These are phyloP conservation scores for Hyposoter didymator DNA, from an alignment of 2,888 invertebrate species.

Conservation along the genomic window DNA sequence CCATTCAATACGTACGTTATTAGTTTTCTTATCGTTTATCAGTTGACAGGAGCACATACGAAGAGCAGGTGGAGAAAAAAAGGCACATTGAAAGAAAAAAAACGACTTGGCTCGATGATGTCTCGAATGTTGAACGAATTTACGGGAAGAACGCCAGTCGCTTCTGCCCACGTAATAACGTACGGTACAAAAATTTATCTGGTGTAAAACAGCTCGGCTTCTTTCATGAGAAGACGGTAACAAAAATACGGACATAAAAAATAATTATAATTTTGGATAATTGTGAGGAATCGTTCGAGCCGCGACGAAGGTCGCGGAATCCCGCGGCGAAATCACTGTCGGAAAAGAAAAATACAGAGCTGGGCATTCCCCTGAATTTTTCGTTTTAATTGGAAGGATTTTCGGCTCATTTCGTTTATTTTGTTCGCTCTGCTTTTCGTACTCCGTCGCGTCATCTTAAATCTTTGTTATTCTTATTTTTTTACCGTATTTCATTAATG, in stretches of 20 bases:
- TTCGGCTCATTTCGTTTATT: neutral
- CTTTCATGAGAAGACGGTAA: constrained; percentile 33
- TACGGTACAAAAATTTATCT: constrained; percentile 18
- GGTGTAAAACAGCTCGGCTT: neutral
- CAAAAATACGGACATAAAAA: constrained; percentile 4
- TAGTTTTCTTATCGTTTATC: constrained; percentile 52
- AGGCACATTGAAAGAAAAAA: neutral
- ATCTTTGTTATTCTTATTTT: constrained; percentile 17
- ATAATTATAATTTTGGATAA: constrained; percentile 29
- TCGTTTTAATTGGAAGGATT: neutral
- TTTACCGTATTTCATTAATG: constrained; percentile 43
- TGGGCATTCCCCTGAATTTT: neutral
- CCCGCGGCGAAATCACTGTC: neutral
- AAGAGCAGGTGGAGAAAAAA: constrained; percentile 4
- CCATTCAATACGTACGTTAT: constrained; percentile 8
- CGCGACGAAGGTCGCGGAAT: constrained; percentile 13
- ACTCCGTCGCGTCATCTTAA: too few species aligned
- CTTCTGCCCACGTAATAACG: constrained; percentile 38
- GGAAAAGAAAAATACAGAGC: neutral
- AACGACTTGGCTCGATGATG: constrained; percentile 27
- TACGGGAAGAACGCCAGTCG: constrained; percentile 36
- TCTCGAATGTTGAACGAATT: constrained; percentile 32
- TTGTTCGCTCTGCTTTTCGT: neutral
- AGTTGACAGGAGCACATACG: constrained; percentile 38
- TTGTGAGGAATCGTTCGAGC: neutral